Evolutionary conservation across 2,797 vertebrate genomes (phyloP), one percentile per base, ranked within the genome.

Genomic region (Myotis pilosus): DNA sequence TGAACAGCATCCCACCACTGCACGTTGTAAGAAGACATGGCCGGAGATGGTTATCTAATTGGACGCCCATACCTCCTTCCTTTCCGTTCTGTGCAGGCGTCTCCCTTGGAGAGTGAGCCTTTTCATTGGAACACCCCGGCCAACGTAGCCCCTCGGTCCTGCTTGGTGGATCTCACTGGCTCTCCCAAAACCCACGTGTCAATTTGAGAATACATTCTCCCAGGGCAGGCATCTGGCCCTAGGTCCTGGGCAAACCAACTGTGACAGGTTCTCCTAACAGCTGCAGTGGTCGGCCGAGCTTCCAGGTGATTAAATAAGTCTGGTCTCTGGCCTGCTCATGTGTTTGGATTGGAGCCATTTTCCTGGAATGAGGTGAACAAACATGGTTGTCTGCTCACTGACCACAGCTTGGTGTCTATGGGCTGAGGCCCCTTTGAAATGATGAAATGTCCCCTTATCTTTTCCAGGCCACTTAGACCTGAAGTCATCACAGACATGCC

Each of bases 221-320:
- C 92, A 88, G 89, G 92, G 95, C 93, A 95, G 96, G 92, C 97
- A 97, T 97, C 97, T 92, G 93, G 84, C 51, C 94, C 96, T 81
- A 44, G 11, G 69, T 96, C 97, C 96, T 97, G 97, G 97, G 97
- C 97, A 98, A 97, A 97, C 95, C 95, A 95, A 98, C 97, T 33
- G 12, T 97, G 97, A 97, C 98, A 98, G 96, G 96, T 98, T 97
- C 95, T 94, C 93, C 38, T 30, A 96, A 83, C 97, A 98, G 97
- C 98, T 98, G 98, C 96, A 95, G 96, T 95, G 96, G 96, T 93
- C 97, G 71, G 78, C 55, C 80, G 91, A 92, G 86, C 95, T 97
- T 96, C 96, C 96, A 97, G 97, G 97, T 97, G 95, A 97, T 96
- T 98, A 98, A 98, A 97, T 84, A 97, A 97, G 94, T 94, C 89